Evolutionary conservation across 2,113 vertebrate species (phyloP), one percentile per base, ranked within the genome.

Genomic region (Andinoacara biseriatus): DNA sequence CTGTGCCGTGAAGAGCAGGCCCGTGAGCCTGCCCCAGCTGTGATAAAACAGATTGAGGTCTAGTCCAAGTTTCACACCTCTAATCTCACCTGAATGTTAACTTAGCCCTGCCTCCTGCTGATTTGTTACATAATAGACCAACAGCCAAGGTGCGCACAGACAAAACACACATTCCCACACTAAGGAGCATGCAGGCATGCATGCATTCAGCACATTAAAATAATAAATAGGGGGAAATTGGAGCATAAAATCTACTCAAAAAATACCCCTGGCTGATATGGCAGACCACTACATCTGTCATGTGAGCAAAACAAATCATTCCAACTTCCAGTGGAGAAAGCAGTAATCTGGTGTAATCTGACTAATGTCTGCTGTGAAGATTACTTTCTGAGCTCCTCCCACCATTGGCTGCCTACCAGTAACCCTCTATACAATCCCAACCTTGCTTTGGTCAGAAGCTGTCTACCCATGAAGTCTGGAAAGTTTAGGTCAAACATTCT

Each of bases 321-420:
- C 18, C 33, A 75, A 40, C 29, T 75, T 78, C 60, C 46, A 76
- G 46, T 3, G 18, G 84, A 82, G 81, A 74, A 76, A 77, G 49
- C 60, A 35, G 40, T 90, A 88, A 90, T 90, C 78, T 81, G 33
- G 24, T 40, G 46, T 85, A 78, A 85, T 86, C 87, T 87, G 74
- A 80, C 74, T 72, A 67, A 75, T 54, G 74, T 83, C 57, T 33
- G 77, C 58, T 38, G 31, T 56, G 38, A 40, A 80, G 74, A 89
- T 84, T 72, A 89, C 43, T 3, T 58, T 69, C 58, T 69, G 63
- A 85, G 60, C 65, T 72, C 43, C 22, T 74, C 5, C 35, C 35
- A 38, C 35, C 35, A 38, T 6, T 38, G 35, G 35, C 35, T 38
- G 35, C 35, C 35, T 38, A 38, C 35, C 35, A 38, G 2, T 10